Base-by-base conservation (phyloP, 2,113 vertebrate genomes). In the Cebidichthys violaceus region DNA sequence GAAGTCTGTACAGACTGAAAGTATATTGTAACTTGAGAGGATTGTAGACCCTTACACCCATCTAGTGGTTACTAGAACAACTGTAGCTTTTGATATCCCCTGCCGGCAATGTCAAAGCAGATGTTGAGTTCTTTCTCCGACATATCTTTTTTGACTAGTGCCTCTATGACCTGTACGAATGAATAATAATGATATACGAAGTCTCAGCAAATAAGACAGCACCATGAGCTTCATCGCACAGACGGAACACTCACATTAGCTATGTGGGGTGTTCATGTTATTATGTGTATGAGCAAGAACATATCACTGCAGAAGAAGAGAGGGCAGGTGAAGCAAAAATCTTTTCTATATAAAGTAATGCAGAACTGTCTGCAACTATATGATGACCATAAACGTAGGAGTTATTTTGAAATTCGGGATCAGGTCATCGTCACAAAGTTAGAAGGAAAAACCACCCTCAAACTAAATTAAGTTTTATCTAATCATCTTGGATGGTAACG, bases 1-100 rank as follows among this genome's bases (percentile, higher is more conserved):
- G 69, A 7, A 41, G 10, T 45, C 17, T 35, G 15, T 39, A 18
- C 15, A 7, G 7, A 15, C 3, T 52, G 3, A 41, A 39, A 35
- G 24, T 6, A 4, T 4, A 37, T 66, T 45, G 24, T 9, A 39
- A 39, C 24, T 52, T 52, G 7, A 74, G 24, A 66, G 15, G 29
- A 59, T 15, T 41, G 52, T n/a, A 84, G 79, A 83, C 52, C 75
- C 6, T 83, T 83, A 87, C 86, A 83, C 70, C 92, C 89, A 92
- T 81, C 87, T 92, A 88, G 92, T 92, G 89, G 89, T 82, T 47
- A 74, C 35, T 22, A 29, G 24, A 11, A 43, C 1, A 75, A 77
- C 37, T 89, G 75, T 57, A 66, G 29, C 54, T 75, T 29, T 29
- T 43, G 27, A 18, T 6, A 9, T 52, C 17, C 15, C 14, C 6